Percentiles rank a stretch among this genome's conserved stretches.
phyloP scores from a whole-genome alignment of 2,888 invertebrate species.

The Patella caerulea region DNA sequence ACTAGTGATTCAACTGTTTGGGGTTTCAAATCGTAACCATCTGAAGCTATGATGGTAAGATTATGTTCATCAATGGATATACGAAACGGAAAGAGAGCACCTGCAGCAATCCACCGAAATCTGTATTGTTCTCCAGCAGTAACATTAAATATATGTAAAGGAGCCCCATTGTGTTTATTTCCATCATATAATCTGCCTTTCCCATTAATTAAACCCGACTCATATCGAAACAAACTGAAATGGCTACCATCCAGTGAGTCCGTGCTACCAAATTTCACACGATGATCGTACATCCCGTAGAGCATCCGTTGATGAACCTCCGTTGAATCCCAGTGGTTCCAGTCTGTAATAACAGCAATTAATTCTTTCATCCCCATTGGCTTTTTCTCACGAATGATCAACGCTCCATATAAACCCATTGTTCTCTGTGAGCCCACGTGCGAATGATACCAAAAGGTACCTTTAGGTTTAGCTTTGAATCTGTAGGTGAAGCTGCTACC shows the following conservation, averaged over 20 bases:
- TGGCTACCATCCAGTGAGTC: constrained; percentile 21
- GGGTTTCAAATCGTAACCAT: constrained; percentile 40
- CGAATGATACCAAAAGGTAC: constrained; percentile 55
- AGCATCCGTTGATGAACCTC: constrained; percentile 41
- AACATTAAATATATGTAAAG: background rate
- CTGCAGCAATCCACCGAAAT: constrained; percentile 40
- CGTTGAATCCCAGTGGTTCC: constrained; percentile 51
- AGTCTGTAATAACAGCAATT: constrained; percentile 50
- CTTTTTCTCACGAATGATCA: constrained; percentile 49
- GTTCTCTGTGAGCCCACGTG: constrained; percentile 53
- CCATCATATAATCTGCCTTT: constrained; percentile 43
- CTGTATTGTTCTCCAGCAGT: constrained; percentile 17
- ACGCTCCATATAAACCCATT: constrained; percentile 60
- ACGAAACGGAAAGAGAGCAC: constrained; percentile 35
- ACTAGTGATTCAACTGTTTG: constrained; percentile 1
- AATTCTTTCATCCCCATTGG: constrained; percentile 25
- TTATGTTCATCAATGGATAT: constrained; percentile 42
- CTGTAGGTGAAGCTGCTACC: background rate
- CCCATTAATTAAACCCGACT: constrained; percentile 55
- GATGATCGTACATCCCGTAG: constrained; percentile 41
- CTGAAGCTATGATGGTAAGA: constrained; percentile 39
- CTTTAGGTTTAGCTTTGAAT: constrained; percentile 40
- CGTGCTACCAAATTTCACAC: constrained; percentile 19
- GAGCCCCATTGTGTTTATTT: background rate
- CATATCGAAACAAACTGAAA: constrained; percentile 26